Evolutionary conservation across 30 jellyfish, hydroid and myxozoan species (phyloP), one percentile per base, ranked within the genome.

Genomic region (Catostylus mosaicus): DNA sequence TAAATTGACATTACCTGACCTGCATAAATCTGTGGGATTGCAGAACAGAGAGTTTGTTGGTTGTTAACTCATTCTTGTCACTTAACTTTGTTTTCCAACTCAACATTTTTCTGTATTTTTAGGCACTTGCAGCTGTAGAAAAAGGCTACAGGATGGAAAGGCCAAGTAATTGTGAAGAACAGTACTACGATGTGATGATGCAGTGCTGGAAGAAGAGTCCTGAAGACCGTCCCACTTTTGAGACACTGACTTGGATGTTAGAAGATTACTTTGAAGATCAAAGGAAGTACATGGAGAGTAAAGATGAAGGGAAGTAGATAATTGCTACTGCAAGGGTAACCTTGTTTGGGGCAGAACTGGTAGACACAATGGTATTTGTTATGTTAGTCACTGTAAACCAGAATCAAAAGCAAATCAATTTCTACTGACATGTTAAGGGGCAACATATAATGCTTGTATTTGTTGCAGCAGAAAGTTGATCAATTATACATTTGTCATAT

Each of bases 191-290:
- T 0, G n/a, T 77, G 23, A 96, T 96, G 99, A 3, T 67, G 50
- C 77, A 60, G 64, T 89, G 98, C 77, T 96, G 98, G 98, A 90
- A 86, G 72, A 57, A 60, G 73, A 67, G 60, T 43, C 98, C 99
- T 12, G 97, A 96, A 0, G 97, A 96, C 30, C 85, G 99, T 38
- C 99, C 99, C 29, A 85, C 99, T 9, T 96, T 96, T 59, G 97
- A 96, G 57, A 90, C 97, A 23, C 76, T 95, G 57, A 96, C 91
- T 20, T 95, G 99, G 99, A 95, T 86, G 90, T 73, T 95, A 29
- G 99, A 95, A 80, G 97, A 95, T 30, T 88, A 52, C 94, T 95
- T 95, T 54, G 97, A 95, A 59, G 99, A 95, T 62, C 91, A 83
- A 30, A 64, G 75, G 31, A 88, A 82, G 52, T 86, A 92, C 73